These are phyloP conservation scores for Eilema griseolum DNA, from an alignment of 2,888 invertebrate species.

Conservation along the genomic window DNA sequence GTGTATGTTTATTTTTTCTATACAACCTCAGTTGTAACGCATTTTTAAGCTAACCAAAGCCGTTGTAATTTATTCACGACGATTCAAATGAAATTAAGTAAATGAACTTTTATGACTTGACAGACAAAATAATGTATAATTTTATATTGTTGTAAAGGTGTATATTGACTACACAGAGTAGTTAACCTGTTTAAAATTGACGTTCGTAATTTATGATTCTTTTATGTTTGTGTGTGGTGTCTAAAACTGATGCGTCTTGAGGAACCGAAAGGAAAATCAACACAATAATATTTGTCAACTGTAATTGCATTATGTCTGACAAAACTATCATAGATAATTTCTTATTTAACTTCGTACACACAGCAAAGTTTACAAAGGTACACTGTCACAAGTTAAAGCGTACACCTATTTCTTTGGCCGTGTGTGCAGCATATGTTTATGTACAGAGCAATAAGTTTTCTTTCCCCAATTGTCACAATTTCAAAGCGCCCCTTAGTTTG, in stretches of 20 bases:
- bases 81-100: constrained; percentile 72
- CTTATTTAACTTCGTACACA: not conserved
- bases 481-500: constrained; percentile 54
- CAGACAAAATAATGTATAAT: constrained; percentile 59
- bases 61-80: constrained; percentile 62
- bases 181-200: constrained; percentile 75
- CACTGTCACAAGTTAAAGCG: too few relatives aligned
- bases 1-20: constrained; percentile 63
- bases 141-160: constrained; percentile 64
- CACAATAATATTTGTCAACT: not conserved
- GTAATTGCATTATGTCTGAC: too few relatives aligned
- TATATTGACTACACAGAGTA: constrained; percentile 59
- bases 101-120: constrained; percentile 79
- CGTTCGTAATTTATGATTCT: constrained; percentile 76
- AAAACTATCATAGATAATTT: not conserved
- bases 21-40: constrained; percentile 64
- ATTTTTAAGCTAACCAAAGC: constrained; percentile 67
- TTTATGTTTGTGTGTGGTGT: constrained; percentile 72
- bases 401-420: too few relatives aligned
- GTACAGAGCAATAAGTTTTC: not conserved
- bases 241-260: constrained; percentile 54
- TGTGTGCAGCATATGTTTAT: not conserved
- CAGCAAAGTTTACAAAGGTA: too few relatives aligned
- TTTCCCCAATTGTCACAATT: constrained; percentile 8
- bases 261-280: not conserved